Evolutionary conservation across 2,797 vertebrate genomes (phyloP), one percentile per base, ranked within the genome.

Genomic region (Poecilia gillii): DNA sequence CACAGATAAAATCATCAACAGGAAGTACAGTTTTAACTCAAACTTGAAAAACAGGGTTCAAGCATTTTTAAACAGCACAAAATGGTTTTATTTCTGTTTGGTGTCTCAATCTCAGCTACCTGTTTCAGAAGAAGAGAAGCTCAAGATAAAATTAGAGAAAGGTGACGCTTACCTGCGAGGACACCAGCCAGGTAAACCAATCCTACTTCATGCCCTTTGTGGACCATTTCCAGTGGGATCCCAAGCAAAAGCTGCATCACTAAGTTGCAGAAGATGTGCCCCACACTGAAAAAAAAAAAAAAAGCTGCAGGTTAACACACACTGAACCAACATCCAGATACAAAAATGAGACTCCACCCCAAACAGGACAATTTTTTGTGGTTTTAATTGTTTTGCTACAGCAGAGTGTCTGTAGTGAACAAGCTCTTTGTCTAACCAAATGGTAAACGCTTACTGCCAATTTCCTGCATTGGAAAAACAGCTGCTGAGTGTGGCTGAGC

Each of bases 161-260:
- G 20, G 5, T 4, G 0, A 76, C 20, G 80, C 94, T 92, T 16
- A 98, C 97, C 97, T 95, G 96, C 97, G 55, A 97, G 88, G 76
- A 99, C 97, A 1, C 97, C 97, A 0, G 96, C 88, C 47, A 98
- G 53, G 86, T 99, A 99, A 53, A 98, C 96, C 93, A 97, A 95
- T n/a, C 96, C 97, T 85, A 99, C 96, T 76, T 97, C 96, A 85
- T 97, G 96, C 28, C 97, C 97, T 90, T 98, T 98, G 85, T 98
- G 97, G 70, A 98, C 97, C 93, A 98, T 84, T 87, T 99, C 97
- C 90, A 99, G 85, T 0, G 97, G 97, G 78, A 98, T 96, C 2
- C 97, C 97, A 85, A 98, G 85, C 66, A 96, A 25, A 28, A 99
- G 96, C 94, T 98, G 97, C 92, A 98, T 96, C 31, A 96, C 0